Evolutionary conservation across 2,888 invertebrate genomes (phyloP).

Genomic region (Idaea dimidiata): DNA sequence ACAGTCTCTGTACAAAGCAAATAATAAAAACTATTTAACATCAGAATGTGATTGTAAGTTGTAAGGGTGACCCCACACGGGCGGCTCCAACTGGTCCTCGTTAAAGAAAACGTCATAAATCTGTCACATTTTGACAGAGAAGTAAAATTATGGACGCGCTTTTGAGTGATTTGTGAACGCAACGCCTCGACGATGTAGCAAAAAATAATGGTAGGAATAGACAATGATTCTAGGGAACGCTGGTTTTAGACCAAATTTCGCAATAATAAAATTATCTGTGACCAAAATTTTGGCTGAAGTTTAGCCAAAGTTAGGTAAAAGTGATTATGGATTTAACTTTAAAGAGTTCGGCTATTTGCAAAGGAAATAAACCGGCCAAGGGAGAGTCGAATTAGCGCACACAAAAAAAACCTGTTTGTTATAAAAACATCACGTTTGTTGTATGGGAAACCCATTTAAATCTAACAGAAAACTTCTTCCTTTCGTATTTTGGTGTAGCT

Average conservation of each 20-base stretch:
- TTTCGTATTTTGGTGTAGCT: no score
- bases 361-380: no score
- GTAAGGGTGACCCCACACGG: conserved; percentile 28
- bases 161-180: conserved; percentile 66
- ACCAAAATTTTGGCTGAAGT: background rate
- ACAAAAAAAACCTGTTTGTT: no score
- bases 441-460: no score
- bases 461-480: no score
- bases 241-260: background rate
- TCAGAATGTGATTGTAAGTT: conserved; percentile 12
- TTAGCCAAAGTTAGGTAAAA: no score
- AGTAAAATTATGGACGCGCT: conserved; percentile 61
- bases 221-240: conserved; percentile 13
- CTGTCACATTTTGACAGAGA: conserved; percentile 60
- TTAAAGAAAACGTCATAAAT: conserved; percentile 72
- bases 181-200: conserved; percentile 31
- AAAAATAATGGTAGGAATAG: conserved; percentile 35
- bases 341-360: no score
- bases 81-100: conserved; percentile 46
- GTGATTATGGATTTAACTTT: no score
- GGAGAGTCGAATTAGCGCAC: no score
- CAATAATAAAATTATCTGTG: background rate
- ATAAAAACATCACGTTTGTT: no score
- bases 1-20: background rate
- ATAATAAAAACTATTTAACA: background rate